phyloP scores from a whole-genome alignment of 2,888 invertebrate genomes.

The Gortyna flavago region DNA sequence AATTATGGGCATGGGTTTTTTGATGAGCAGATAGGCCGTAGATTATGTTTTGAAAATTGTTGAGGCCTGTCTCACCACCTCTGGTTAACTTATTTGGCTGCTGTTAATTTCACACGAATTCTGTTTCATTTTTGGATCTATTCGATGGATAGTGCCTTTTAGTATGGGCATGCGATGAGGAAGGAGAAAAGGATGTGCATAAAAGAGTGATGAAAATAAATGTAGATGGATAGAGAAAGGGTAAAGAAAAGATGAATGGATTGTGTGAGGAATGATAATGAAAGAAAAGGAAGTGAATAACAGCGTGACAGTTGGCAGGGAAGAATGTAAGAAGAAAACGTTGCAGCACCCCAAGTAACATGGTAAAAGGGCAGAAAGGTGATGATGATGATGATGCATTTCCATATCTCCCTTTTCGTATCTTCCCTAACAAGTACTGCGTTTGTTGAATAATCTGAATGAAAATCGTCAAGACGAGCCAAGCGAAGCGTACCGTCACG shows the following conservation, averaged over 20 bases:
- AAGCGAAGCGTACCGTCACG: too few relatives aligned
- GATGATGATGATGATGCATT: not conserved
- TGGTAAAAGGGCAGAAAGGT: not conserved
- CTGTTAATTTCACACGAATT: not conserved
- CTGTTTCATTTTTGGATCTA: not conserved
- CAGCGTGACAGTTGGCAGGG: not conserved
- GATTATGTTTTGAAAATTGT: conserved; percentile 14
- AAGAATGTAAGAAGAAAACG: not conserved
- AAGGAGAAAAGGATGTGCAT: not conserved
- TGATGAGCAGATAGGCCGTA: not conserved
- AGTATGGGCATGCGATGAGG: not conserved
- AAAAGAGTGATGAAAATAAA: not conserved
- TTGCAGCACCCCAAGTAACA: not conserved
- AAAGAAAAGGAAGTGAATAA: not conserved
- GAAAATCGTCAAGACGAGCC: too few relatives aligned
- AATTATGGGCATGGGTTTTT: not conserved
- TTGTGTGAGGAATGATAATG: not conserved
- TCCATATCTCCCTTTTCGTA: not conserved
- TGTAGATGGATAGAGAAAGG: not conserved
- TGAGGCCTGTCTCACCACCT: not conserved
- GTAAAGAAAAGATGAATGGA: not conserved
- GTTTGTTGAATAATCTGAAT: not conserved
- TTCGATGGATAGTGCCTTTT: not conserved
- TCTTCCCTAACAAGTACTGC: not conserved
- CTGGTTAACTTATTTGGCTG: too few relatives aligned